A percentile compares a stretch with the other conserved stretches of the same genome.
These are phyloP conservation scores for Dipodomys stephensi DNA, from an alignment of 2,113 vertebrate species.

Conservation along the genomic window DNA sequence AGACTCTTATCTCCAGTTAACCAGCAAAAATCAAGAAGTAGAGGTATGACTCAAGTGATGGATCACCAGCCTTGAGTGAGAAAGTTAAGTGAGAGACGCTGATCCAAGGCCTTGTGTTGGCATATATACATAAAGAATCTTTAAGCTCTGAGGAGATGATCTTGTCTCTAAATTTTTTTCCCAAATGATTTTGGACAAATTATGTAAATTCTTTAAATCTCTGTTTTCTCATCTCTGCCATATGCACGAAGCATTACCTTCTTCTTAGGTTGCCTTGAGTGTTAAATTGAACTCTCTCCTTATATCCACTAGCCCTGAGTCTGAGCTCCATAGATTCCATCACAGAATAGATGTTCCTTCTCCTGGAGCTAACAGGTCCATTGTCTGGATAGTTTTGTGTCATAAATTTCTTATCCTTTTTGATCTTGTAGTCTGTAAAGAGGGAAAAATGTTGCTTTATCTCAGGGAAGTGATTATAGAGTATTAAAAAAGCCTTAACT, in stretches of 20 bases:
- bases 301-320: neutral
- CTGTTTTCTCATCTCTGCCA: neutral
- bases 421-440: slow-evolving; percentile 22
- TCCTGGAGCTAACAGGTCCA: neutral
- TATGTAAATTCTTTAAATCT: neutral
- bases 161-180: neutral
- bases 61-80: too few relatives aligned
- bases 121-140: too few relatives aligned
- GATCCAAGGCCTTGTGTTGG: too few relatives aligned
- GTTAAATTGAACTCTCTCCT: neutral
- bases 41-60: too few relatives aligned
- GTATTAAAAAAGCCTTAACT: neutral
- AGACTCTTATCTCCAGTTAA: too few relatives aligned
- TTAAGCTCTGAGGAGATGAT: neutral
- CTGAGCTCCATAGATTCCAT: neutral
- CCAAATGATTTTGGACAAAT: neutral
- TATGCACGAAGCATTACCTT: neutral
- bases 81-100: too few relatives aligned
- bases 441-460: neutral
- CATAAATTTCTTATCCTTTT: neutral
- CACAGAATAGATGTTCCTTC: neutral
- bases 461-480: slow-evolving; percentile 17
- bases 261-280: neutral
- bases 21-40: too few relatives aligned
- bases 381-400: slow-evolving; percentile 14